Evolutionary conservation across 1,140 invertebrate genomes (phyloP).

Genomic region (Diachasma alloeum): DNA sequence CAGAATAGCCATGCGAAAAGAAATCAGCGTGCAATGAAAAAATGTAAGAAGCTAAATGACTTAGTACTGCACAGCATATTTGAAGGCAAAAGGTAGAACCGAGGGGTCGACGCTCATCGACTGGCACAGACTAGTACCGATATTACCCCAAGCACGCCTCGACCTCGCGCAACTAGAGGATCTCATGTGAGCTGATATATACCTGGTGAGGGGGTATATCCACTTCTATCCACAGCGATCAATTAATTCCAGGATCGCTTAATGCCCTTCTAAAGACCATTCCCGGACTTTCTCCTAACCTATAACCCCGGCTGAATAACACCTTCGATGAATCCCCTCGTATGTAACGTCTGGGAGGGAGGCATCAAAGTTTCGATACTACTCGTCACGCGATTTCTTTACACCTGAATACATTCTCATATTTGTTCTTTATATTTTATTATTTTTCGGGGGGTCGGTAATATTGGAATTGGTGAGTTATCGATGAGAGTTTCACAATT

Average conservation of each 20-base stretch:
- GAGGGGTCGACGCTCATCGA: slow-evolving; percentile 39
- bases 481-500: no score
- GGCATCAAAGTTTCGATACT: slow-evolving; percentile 19
- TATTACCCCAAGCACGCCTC: slow-evolving; percentile 50
- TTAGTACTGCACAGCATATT: background rate
- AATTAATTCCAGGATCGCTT: slow-evolving; percentile 59
- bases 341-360: background rate
- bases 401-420: slow-evolving; percentile 2
- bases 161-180: slow-evolving; percentile 44
- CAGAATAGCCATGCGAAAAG: background rate
- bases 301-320: slow-evolving; percentile 23
- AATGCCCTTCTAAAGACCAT: slow-evolving; percentile 57
- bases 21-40: background rate
- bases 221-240: slow-evolving; percentile 56
- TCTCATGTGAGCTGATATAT: slow-evolving; percentile 49
- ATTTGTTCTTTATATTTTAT: background rate
- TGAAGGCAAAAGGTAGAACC: background rate
- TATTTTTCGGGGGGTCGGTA: background rate
- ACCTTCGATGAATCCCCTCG: slow-evolving; percentile 14
- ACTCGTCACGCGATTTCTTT: slow-evolving; percentile 25
- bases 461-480: no score
- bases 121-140: slow-evolving; percentile 61
- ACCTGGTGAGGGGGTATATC: slow-evolving; percentile 43
- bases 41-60: slow-evolving; percentile 5
- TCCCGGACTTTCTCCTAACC: background rate